phyloP scores from a whole-genome alignment of 2,797 vertebrate genomes.

The Enteromius radiatus region DNA sequence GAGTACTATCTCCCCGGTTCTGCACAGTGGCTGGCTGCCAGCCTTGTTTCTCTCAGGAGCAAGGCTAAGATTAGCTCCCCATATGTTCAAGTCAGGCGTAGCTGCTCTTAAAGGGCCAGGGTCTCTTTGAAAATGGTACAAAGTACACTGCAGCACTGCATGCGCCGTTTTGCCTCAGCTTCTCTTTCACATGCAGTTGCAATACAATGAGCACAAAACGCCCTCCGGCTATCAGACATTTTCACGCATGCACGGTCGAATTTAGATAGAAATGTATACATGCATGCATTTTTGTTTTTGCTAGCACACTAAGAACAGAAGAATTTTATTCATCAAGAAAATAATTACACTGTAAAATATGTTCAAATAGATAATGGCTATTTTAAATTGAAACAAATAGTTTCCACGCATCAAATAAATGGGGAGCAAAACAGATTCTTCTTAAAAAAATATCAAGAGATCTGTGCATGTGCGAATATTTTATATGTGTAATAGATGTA shows the following conservation, averaged over 20 bases:
- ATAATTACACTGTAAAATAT: background rate
- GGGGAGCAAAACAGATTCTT: background rate
- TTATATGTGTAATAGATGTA: background rate
- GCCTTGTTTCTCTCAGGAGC: constrained; percentile 76
- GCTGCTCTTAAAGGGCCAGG: constrained; percentile 80
- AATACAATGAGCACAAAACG: background rate
- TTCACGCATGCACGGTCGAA: background rate
- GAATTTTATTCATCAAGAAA: background rate
- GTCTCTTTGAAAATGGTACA: constrained; percentile 42
- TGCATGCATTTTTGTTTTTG: background rate
- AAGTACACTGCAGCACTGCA: constrained; percentile 44
- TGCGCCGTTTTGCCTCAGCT: constrained; percentile 9
- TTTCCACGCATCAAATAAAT: background rate
- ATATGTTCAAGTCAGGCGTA: constrained; percentile 80
- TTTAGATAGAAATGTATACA: background rate
- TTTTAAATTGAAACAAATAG: background rate
- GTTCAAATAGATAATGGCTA: background rate
- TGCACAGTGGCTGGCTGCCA: constrained; percentile 70
- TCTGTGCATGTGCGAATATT: background rate
- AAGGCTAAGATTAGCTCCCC: constrained; percentile 84
- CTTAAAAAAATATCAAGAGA: background rate
- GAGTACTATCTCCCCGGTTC: constrained; percentile 51
- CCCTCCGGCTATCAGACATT: background rate
- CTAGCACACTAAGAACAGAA: background rate
- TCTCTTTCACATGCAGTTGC: constrained; percentile 33